Evolutionary conservation across 2,888 invertebrate genomes (phyloP), one percentile per base, ranked within the genome.

Genomic region (Zaprionus bogoriensis): DNA sequence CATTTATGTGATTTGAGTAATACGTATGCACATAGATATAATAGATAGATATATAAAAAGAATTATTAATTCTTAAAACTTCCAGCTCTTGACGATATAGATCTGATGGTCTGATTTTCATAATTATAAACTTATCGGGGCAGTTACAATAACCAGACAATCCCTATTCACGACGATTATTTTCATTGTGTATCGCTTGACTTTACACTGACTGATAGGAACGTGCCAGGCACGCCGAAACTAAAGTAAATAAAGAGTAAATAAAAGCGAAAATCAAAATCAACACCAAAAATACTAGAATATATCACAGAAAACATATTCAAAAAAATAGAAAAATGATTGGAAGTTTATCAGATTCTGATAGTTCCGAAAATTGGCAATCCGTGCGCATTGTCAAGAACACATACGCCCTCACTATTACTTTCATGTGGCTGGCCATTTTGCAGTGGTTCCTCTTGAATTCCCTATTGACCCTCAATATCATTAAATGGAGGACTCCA

Each of bases 111-210:
- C n/a, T n/a, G n/a, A n/a, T n/a, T n/a, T n/a, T n/a, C n/a, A n/a
- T n/a, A n/a, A n/a, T n/a, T n/a, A n/a, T n/a, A n/a, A n/a, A n/a
- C n/a, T n/a, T n/a, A 27, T 63, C 71, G 54, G 64, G 38, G 60
- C 71, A 64, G 27, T 47, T 44, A 72, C 69, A 67, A 77, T 48
- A 22, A 46, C 30, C 28, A 53, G 61, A 59, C 67, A 55, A 62
- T 66, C 66, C 66, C 66, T 53, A 10, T 42, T 27, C 27, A 25
- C 2, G 53, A 61, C 54, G 63, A 73, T 72, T 27, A 50, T 59
- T 61, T 48, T 58, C 64, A 62, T 60, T 64, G n/a, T 55, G 59
- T 44, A 66, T 23, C 53, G 44, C 47, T 47, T 20, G 27, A 17
- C 60, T 6, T 53, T 44, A 12, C 48, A 48, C 38, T 48, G 38